Evolutionary conservation across 2,113 vertebrate genomes (phyloP).

Genomic region (Mormyrus iriodes): DNA sequence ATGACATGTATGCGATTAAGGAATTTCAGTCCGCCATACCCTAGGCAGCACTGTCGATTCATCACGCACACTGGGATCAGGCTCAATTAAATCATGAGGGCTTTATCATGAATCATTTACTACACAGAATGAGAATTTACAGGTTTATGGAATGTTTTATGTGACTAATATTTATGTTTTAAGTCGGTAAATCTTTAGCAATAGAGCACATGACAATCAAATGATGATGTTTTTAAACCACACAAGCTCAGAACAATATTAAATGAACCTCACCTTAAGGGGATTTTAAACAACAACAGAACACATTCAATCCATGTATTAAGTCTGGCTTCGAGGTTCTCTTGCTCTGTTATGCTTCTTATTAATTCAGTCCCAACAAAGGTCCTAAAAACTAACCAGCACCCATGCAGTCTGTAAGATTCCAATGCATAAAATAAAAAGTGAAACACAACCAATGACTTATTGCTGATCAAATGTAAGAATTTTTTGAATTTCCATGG

Average conservation of each 20-base stretch:
- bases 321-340: background rate
- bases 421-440: background rate
- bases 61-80: background rate
- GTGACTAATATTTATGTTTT: background rate
- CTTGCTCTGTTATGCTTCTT: background rate
- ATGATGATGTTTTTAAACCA: background rate
- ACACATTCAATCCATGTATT: background rate
- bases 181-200: background rate
- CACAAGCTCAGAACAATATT: background rate
- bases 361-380: background rate
- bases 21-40: background rate
- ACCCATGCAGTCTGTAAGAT: background rate
- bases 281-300: background rate
- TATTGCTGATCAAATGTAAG: background rate
- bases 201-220: background rate
- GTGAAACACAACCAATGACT: background rate
- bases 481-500: background rate
- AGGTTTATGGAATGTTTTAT: background rate
- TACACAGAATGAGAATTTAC: background rate
- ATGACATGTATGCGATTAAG: constrained; percentile 14
- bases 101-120: background rate
- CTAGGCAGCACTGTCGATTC: background rate
- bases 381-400: background rate
- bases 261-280: background rate
- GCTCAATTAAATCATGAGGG: background rate